These are phyloP conservation scores for Oncorhynchus masou DNA, from an alignment of 2,113 vertebrate genomes.

Conservation along the genomic window DNA sequence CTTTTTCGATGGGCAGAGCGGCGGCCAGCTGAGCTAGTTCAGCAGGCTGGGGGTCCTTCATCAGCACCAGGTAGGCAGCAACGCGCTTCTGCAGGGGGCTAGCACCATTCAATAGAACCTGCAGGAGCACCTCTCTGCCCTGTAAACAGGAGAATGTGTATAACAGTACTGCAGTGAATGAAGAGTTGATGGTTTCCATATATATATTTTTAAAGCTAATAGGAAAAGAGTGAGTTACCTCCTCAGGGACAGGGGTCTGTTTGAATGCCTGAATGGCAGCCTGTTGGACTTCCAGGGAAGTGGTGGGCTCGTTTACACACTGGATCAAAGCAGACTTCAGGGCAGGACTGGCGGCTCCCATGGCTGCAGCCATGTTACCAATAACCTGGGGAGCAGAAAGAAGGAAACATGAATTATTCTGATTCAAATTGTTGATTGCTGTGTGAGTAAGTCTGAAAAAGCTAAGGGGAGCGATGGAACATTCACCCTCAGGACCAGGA, in stretches of 20 bases:
- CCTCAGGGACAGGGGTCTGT: slow-evolving; percentile 76
- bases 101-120: slow-evolving; percentile 69
- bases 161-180: neutral
- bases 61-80: slow-evolving; percentile 88
- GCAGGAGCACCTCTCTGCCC: slow-evolving; percentile 77
- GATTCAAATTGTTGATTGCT: neutral
- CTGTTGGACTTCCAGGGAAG: slow-evolving; percentile 81
- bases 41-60: slow-evolving; percentile 78
- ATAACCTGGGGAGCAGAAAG: slow-evolving; percentile 74
- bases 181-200: neutral
- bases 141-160: slow-evolving; percentile 55
- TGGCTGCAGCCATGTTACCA: slow-evolving; percentile 87
- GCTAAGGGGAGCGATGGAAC: neutral
- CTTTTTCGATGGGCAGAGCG: slow-evolving; percentile 70
- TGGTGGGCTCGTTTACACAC: slow-evolving; percentile 76
- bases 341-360: slow-evolving; percentile 74
- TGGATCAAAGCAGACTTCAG: slow-evolving; percentile 77
- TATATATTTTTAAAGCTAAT: neutral
- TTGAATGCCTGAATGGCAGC: slow-evolving; percentile 89
- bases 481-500: slow-evolving; percentile 83
- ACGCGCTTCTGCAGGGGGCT: slow-evolving; percentile 84
- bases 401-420: neutral
- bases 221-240: slow-evolving; percentile 70
- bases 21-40: slow-evolving; percentile 75
- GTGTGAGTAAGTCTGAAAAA: neutral